Evolutionary conservation across 1,140 invertebrate genomes (phyloP).

Genomic region (Carposina sasakii): DNA sequence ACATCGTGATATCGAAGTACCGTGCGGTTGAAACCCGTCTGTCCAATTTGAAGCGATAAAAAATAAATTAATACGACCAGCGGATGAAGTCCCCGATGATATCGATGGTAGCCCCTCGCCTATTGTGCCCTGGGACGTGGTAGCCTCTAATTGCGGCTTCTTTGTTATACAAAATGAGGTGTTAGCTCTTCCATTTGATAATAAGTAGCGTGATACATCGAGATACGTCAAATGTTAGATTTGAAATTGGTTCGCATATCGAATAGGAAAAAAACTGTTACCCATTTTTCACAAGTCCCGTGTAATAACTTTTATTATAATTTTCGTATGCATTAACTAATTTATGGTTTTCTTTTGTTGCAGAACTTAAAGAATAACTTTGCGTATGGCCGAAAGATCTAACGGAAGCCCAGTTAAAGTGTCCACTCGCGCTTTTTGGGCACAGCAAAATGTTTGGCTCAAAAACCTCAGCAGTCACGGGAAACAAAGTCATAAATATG

Average conservation of each 20-base stretch:
- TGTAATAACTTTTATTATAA: too few relatives aligned
- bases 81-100: constrained; percentile 49
- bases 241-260: constrained; percentile 38
- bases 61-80: constrained; percentile 68
- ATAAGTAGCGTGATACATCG: constrained; percentile 58
- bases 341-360: constrained; percentile 46
- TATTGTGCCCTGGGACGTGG: constrained; percentile 56
- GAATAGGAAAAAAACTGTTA: too few relatives aligned
- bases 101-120: constrained; percentile 45
- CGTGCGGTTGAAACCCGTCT: constrained; percentile 48
- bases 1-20: constrained; percentile 36
- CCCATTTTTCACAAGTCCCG: too few relatives aligned
- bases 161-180: constrained; percentile 71
- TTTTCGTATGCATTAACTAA: too few relatives aligned
- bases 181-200: constrained; percentile 69
- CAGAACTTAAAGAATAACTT: constrained; percentile 55
- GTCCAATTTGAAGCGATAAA: constrained; percentile 64
- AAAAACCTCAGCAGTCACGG: constrained; percentile 13
- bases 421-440: constrained; percentile 63
- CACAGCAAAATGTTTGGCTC: constrained; percentile 42
- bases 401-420: constrained; percentile 54
- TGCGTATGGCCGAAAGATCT: constrained; percentile 64
- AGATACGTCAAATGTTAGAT: constrained; percentile 45
- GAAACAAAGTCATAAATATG: constrained; percentile 1
- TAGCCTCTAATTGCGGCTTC: constrained; percentile 63